Conservation (phyloP, 2,888 invertebrate species). For the Tridacna gigas region DNA sequence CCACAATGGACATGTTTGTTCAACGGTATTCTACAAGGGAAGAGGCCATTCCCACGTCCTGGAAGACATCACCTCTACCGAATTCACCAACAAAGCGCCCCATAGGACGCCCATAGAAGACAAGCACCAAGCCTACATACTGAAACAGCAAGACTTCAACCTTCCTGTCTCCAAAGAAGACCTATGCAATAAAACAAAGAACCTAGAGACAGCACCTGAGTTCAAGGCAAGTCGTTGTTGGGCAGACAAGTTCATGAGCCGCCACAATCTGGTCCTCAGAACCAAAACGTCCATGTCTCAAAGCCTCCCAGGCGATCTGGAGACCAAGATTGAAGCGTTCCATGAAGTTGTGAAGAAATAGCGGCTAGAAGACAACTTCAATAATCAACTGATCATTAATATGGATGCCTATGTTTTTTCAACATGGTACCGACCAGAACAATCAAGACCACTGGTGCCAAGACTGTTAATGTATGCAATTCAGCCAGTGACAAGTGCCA, state of each 20-base stretch:
- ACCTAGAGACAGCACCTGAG: neutral
- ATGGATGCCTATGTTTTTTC: too few relatives aligned
- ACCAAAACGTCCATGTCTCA: too few relatives aligned
- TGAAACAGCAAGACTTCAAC: constrained; percentile 32
- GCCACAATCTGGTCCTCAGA: too few relatives aligned
- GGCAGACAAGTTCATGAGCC: constrained; percentile 34
- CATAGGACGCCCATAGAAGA: constrained; percentile 31
- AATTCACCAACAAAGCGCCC: constrained; percentile 27
- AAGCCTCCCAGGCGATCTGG: too few relatives aligned
- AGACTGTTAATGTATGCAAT: constrained; percentile 8
- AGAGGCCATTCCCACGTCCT: constrained; percentile 20
- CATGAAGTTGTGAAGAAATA: too few relatives aligned
- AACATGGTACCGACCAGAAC: too few relatives aligned
- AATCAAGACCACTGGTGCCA: neutral
- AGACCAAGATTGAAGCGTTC: too few relatives aligned
- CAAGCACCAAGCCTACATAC: neutral
- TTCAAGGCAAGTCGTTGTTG: constrained; percentile 41
- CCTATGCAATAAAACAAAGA: constrained; percentile 9
- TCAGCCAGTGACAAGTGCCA: constrained; percentile 45
- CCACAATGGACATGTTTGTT: constrained; percentile 17
- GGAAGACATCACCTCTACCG: constrained; percentile 32
- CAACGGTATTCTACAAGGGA: neutral
- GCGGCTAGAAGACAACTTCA: too few relatives aligned
- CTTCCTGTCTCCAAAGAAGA: constrained; percentile 27
- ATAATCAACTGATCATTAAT: too few relatives aligned